Percentiles rank a stretch among this genome's conserved stretches.
Conservation (phyloP, 2,888 invertebrate species). For the Physocephala rufipes region DNA sequence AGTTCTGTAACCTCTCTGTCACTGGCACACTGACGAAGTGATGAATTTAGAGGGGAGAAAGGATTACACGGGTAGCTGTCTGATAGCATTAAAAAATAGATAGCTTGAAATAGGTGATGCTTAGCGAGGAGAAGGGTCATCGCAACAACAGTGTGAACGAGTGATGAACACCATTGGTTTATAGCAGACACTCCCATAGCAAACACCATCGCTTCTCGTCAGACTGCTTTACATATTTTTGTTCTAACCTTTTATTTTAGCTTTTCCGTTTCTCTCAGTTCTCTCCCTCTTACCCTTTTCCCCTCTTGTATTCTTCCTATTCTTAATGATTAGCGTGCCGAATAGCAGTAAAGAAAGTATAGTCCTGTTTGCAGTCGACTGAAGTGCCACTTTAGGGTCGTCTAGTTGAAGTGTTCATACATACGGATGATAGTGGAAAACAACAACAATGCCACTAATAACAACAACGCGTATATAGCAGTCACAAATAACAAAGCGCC, state of each 20-base stretch:
- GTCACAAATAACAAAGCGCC: conserved; percentile 1
- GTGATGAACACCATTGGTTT: conserved; percentile 10
- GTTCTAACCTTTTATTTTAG: too few species aligned
- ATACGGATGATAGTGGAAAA: not conserved
- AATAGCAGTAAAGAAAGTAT: conserved; percentile 29
- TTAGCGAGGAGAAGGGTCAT: too few species aligned
- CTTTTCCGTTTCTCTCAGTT: not conserved
- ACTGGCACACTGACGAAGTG: not conserved
- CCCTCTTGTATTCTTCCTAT: too few species aligned
- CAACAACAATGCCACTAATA: conserved; percentile 15
- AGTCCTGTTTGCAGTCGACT: conserved; percentile 7
- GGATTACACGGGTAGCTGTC: too few species aligned
- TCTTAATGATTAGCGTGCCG: conserved; percentile 32
- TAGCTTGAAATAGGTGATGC: too few species aligned
- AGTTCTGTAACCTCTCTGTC: conserved; percentile 31
- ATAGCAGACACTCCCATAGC: not conserved
- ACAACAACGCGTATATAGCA: conserved; percentile 3
- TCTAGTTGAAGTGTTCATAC: conserved; percentile 20
- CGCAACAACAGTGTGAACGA: too few species aligned
- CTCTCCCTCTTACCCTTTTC: not conserved
- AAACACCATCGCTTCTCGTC: not conserved
- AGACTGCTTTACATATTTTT: too few species aligned
- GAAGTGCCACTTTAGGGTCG: conserved; percentile 31
- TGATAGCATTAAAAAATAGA: too few species aligned
- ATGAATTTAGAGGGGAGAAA: too few species aligned